These are phyloP conservation scores for Argya squamiceps DNA, from an alignment of 2,797 vertebrate genomes.

Conservation along the genomic window DNA sequence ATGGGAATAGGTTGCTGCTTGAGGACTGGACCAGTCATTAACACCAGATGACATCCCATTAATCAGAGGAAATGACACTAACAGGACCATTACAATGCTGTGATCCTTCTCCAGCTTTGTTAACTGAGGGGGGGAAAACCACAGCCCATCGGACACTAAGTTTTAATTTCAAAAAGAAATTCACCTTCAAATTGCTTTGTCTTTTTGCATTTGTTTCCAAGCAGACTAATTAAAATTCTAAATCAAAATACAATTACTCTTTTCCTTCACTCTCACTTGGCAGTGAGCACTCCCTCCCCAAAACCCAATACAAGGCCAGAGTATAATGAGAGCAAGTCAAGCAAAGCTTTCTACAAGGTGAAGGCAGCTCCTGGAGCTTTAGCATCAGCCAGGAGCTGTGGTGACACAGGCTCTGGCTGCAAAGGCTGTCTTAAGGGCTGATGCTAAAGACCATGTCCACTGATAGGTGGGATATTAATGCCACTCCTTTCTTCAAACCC, in stretches of 20 bases:
- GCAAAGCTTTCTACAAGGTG: conserved; percentile 4
- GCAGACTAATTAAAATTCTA: neutral
- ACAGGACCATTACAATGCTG: neutral
- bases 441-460: neutral
- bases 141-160: neutral
- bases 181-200: neutral
- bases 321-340: neutral
- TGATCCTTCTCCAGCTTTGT: neutral
- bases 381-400: neutral
- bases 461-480: neutral
- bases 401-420: neutral
- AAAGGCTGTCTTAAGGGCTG: neutral
- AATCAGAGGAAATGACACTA: neutral
- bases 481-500: neutral
- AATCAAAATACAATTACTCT: neutral
- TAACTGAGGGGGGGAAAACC: neutral
- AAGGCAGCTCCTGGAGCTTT: conserved; percentile 31
- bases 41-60: neutral
- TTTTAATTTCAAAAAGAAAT: neutral
- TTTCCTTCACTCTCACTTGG: neutral
- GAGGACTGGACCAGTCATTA: neutral
- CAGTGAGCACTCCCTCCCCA: neutral
- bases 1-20: neutral
- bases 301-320: neutral
- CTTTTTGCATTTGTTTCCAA: neutral